Percentiles rank a stretch among this genome's conserved stretches.
phyloP scores from a whole-genome alignment of 2,888 invertebrate species.

The Tenthredo notha region DNA sequence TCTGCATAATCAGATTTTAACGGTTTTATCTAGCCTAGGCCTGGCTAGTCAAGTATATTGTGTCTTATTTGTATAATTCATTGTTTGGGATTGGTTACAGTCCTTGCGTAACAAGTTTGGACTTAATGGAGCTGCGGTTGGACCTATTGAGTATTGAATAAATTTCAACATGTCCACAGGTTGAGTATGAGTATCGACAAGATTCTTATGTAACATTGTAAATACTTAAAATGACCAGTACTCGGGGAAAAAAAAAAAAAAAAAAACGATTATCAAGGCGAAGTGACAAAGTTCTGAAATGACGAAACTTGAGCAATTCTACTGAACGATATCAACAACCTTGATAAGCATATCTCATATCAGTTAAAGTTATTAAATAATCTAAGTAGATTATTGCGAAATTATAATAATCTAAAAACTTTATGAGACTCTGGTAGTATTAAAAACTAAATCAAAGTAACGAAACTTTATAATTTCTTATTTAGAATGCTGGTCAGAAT shows the following conservation, averaged over 20 bases:
- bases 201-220: slow-evolving; percentile 47
- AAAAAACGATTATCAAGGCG: not conserved
- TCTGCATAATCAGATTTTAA: not conserved
- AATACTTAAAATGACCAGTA: slow-evolving; percentile 31
- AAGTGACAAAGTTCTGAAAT: not conserved
- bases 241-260: not conserved
- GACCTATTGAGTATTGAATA: slow-evolving; percentile 64
- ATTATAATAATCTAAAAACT: slow-evolving; percentile 4
- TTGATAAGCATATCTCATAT: slow-evolving; percentile 12
- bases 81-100: slow-evolving; percentile 67
- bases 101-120: slow-evolving; percentile 65
- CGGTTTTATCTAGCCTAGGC: slow-evolving; percentile 58
- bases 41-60: slow-evolving; percentile 64
- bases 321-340: not conserved
- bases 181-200: slow-evolving; percentile 72
- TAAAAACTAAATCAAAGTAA: not conserved
- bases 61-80: slow-evolving; percentile 60
- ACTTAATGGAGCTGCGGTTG: slow-evolving; percentile 65
- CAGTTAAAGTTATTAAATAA: not conserved
- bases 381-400: not conserved
- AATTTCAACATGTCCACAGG: slow-evolving; percentile 67
- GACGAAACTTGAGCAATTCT: not conserved
- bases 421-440: not conserved
- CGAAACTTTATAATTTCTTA: not conserved
- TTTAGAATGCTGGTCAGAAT: slow-evolving; percentile 28